phyloP scores from a whole-genome alignment of 2,888 invertebrate genomes.

The Brachypalpus laphriformis region DNA sequence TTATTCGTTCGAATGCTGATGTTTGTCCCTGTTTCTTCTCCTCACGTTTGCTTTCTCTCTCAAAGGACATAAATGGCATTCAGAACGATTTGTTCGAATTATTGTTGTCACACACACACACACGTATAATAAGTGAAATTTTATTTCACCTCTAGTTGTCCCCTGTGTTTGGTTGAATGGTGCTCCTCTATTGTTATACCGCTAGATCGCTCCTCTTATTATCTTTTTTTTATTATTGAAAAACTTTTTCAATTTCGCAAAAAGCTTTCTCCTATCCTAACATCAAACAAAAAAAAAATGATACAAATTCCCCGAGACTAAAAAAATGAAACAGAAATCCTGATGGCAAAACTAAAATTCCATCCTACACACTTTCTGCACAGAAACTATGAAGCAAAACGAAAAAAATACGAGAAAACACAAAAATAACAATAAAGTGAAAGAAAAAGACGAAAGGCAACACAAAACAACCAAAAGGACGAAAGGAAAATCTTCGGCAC shows the following conservation, averaged over 20 bases:
- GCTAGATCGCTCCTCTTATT: slow-evolving; percentile 20
- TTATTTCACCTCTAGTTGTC: slow-evolving; percentile 33
- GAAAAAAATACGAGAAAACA: not conserved
- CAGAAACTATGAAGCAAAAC: slow-evolving; percentile 26
- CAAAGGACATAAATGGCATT: slow-evolving; percentile 18
- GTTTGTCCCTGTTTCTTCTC: not conserved
- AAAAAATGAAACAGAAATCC: not conserved
- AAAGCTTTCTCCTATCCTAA: slow-evolving; percentile 44
- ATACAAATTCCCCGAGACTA: slow-evolving; percentile 25
- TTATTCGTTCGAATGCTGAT: slow-evolving; percentile 35
- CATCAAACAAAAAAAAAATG: slow-evolving; percentile 4
- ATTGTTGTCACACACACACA: slow-evolving; percentile 23
- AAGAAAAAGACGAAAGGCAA: not conserved
- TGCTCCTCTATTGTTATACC: slow-evolving; percentile 1
- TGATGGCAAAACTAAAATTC: slow-evolving; percentile 35
- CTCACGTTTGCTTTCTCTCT: not conserved
- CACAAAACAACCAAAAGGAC: slow-evolving; percentile 9
- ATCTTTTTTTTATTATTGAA: slow-evolving; percentile 46
- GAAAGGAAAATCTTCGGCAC: slow-evolving; percentile 11
- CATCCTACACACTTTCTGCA: slow-evolving; percentile 26
- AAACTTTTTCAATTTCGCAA: slow-evolving; percentile 64
- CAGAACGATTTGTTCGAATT: slow-evolving; percentile 43
- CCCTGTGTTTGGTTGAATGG: not conserved
- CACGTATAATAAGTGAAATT: slow-evolving; percentile 11
- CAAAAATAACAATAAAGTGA: slow-evolving; percentile 21